Percentiles rank a stretch among this genome's conserved stretches.
These are phyloP conservation scores for Mallotus villosus DNA, from an alignment of 2,797 vertebrate genomes.

Conservation along the genomic window DNA sequence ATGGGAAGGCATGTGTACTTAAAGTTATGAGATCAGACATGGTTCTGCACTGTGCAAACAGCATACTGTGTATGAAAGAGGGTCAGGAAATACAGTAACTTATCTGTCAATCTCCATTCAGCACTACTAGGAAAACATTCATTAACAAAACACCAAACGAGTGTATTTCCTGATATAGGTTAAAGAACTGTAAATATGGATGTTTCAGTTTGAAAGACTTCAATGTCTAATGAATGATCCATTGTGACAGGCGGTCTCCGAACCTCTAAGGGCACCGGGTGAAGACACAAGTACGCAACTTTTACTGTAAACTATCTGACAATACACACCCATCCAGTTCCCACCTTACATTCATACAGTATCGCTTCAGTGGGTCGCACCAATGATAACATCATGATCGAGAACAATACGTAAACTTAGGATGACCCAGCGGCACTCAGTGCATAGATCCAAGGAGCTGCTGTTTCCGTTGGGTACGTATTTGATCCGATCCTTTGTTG, in stretches of 20 bases:
- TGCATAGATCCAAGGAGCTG: slow-evolving; percentile 5
- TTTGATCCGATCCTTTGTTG: slow-evolving; percentile 1
- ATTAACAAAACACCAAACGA: not conserved
- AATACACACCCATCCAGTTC: slow-evolving; percentile 10
- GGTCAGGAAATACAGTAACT: not conserved
- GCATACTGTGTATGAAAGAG: too few relatives aligned
- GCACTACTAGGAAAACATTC: not conserved
- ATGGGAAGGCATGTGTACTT: slow-evolving; percentile 5
- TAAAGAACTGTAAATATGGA: slow-evolving; percentile 5
- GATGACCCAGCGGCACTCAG: not conserved
- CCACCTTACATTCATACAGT: not conserved
- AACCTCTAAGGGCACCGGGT: not conserved
- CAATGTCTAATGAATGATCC: too few relatives aligned
- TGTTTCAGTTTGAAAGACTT: not conserved
- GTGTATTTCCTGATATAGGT: not conserved
- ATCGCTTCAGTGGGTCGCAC: not conserved
- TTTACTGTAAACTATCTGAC: not conserved
- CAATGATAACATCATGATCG: slow-evolving; percentile 19
- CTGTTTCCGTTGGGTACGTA: not conserved
- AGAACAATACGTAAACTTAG: slow-evolving; percentile 14
- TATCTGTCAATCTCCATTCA: slow-evolving; percentile 1
- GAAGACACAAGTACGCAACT: not conserved
- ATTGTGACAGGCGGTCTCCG: not conserved
- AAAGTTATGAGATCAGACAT: not conserved
- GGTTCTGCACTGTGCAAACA: too few relatives aligned